Base-by-base conservation (phyloP, 2,113 vertebrate genomes). In the Xiphophorus maculatus region DNA sequence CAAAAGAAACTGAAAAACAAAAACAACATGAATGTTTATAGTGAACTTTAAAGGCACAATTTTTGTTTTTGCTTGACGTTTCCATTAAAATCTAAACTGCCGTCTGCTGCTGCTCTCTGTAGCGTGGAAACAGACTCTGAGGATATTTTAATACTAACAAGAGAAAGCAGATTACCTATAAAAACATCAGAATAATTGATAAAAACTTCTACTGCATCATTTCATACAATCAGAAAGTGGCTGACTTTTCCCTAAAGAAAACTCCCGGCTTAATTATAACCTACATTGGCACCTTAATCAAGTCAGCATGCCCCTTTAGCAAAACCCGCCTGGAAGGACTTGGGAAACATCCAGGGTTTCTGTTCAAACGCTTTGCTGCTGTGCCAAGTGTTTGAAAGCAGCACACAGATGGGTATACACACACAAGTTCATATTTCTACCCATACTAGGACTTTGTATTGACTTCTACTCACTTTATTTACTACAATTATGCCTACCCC, bases 241-340 rank as follows among this genome's bases (percentile, higher is more conserved):
- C 73, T 83, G 82, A 75, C 76, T 75, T 64, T 69, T 76, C 73
- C 79, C 67, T 62, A 58, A 76, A 87, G 80, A 88, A 83, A 83
- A 83, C 76, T 88, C 76, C 71, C 80, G 81, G 82, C 77, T 84
- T 90, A 87, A 92, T 90, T 87, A 88, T 66, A 88, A 81, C 88
- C 74, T 87, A 79, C 35, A 42, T 64, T 75, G 81, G 79, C 85
- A 83, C 87, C 81, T 90, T 88, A 89, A 92, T 87, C 74, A 68
- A 90, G 81, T 84, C 81, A 88, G 82, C 77, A 86, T 91, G 90
- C 71, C 30, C 76, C 40, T 80, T 81, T 65, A 85, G 14, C 74
- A 58, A 61, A 82, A 77, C 42, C 79, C 33, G 13, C 48, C 60
- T 63, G 66, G 81, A 68, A 77, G 64, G 37, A 82, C 62, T 63